These are phyloP conservation scores for Galagoides demidoff DNA, from an alignment of 2,797 vertebrate species.

Conservation along the genomic window DNA sequence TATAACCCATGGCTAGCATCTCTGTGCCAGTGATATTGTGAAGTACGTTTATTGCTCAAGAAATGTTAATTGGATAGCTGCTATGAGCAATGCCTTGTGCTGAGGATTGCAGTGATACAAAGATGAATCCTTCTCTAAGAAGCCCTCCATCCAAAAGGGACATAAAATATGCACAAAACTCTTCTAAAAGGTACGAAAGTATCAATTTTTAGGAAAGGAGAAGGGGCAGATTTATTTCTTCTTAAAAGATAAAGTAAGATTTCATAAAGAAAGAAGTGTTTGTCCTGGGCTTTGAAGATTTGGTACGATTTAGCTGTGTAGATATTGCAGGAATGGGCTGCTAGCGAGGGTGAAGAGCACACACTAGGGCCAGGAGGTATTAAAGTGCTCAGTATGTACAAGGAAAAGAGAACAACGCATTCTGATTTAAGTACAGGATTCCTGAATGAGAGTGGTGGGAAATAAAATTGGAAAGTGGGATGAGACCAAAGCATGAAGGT, in stretches of 20 bases:
- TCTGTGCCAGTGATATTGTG: not conserved
- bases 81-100: not conserved
- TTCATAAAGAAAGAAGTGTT: not conserved
- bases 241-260: not conserved
- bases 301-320: not conserved
- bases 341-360: not conserved
- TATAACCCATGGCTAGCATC: not conserved
- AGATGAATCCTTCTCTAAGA: not conserved
- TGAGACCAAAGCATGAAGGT: not conserved
- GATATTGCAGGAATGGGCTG: not conserved
- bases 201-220: not conserved
- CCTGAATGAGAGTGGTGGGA: not conserved
- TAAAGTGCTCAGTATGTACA: not conserved
- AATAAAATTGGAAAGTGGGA: not conserved
- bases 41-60: not conserved
- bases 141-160: not conserved
- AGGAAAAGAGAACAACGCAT: not conserved
- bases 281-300: not conserved
- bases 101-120: not conserved
- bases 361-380: not conserved
- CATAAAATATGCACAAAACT: not conserved
- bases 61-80: not conserved
- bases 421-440: not conserved
- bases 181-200: not conserved
- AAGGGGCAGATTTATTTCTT: not conserved